These are phyloP conservation scores for Geodia barretti DNA, from an alignment of 37 sponge, comb jelly and placozoan species.

Conservation along the genomic window DNA sequence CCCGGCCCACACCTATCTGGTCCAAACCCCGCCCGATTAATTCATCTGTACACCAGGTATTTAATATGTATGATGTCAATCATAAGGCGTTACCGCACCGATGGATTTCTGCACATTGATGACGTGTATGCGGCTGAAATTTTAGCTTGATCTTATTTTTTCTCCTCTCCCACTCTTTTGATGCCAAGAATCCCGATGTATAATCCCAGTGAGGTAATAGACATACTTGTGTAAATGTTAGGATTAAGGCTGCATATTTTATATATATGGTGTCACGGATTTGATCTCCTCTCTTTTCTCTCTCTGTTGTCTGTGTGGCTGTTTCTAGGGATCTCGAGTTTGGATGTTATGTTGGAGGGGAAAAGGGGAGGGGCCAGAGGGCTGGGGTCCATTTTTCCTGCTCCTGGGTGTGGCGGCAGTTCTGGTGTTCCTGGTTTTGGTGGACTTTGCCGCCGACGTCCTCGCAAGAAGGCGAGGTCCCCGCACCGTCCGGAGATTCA, in stretches of 20 bases:
- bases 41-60: constrained; percentile 41
- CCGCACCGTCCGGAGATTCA: constrained; percentile 13
- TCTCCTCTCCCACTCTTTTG: background rate
- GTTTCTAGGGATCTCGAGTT: background rate
- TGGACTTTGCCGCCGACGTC: constrained; percentile 18
- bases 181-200: constrained; percentile 4
- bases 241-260: too few species aligned
- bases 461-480: background rate
- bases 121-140: too few species aligned
- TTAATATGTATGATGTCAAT: too few species aligned
- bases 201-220: background rate
- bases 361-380: constrained; percentile 7
- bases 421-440: constrained; percentile 26
- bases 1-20: constrained; percentile 71
- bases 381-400: background rate
- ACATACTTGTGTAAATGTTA: too few species aligned
- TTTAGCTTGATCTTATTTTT: too few species aligned
- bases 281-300: background rate
- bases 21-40: constrained; percentile 78
- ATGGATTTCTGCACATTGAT: too few species aligned
- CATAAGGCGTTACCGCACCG: too few species aligned
- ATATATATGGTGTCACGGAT: background rate
- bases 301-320: constrained; percentile 4
- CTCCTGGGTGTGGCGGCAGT: background rate
- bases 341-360: background rate